Evolutionary conservation across 2,888 invertebrate species (phyloP).

Genomic region (Melanostoma scalare): DNA sequence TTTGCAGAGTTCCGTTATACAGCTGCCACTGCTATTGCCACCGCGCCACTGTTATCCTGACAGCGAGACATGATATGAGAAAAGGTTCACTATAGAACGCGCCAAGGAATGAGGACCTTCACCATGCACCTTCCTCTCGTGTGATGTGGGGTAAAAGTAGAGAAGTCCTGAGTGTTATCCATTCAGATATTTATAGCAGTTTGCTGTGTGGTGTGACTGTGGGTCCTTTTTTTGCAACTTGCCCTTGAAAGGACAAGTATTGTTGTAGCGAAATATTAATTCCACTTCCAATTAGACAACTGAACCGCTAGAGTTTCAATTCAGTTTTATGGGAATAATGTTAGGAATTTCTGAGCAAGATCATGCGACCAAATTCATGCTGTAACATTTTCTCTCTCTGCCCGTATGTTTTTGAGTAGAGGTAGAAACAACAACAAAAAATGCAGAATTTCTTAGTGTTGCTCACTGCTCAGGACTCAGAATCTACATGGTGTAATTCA

Average conservation of each 20-base stretch:
- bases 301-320: too few species aligned
- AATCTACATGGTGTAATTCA: background rate
- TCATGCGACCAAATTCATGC: background rate
- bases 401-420: constrained; percentile 3
- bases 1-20: background rate
- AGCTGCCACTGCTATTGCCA: constrained; percentile 10
- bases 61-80: constrained; percentile 71
- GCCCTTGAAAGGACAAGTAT: background rate
- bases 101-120: constrained; percentile 29
- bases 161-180: constrained; percentile 63
- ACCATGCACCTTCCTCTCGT: constrained; percentile 47
- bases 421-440: constrained; percentile 36
- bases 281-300: too few species aligned
- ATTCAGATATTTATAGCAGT: constrained; percentile 69
- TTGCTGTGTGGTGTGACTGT: constrained; percentile 61
- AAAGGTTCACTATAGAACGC: constrained; percentile 60
- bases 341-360: background rate
- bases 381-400: background rate
- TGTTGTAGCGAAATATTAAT: background rate
- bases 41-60: constrained; percentile 63
- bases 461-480: background rate
- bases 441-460: constrained; percentile 30
- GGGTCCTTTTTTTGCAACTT: constrained; percentile 45
- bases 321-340: background rate
- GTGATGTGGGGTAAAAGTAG: constrained; percentile 20